A percentile compares a stretch with the other conserved stretches of the same genome.
These are phyloP conservation scores for Agrotis ipsilon DNA, from an alignment of 2,888 invertebrate genomes.

Conservation along the genomic window DNA sequence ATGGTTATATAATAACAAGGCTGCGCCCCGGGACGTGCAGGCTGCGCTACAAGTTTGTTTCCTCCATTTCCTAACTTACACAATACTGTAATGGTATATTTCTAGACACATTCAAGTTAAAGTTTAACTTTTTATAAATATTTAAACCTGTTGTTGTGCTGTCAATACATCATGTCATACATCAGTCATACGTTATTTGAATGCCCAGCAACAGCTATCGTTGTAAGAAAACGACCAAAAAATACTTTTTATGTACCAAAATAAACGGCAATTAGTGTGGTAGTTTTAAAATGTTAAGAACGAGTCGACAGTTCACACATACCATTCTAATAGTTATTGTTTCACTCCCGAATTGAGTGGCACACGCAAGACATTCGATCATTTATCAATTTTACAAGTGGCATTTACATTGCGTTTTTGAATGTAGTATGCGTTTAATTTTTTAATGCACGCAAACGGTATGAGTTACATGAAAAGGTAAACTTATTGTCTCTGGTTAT, in stretches of 20 bases:
- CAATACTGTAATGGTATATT: slow-evolving; percentile 21
- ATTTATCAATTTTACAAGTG: slow-evolving; percentile 48
- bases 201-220: slow-evolving; percentile 34
- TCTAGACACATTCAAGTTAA: slow-evolving; percentile 4
- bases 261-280: slow-evolving; percentile 55
- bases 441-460: slow-evolving; percentile 27
- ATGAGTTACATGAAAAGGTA: background rate
- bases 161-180: no score
- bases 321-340: slow-evolving; percentile 46
- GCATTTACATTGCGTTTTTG: slow-evolving; percentile 42
- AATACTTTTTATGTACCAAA: slow-evolving; percentile 37
- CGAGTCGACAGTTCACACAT: slow-evolving; percentile 59
- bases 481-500: background rate
- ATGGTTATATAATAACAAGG: slow-evolving; percentile 54
- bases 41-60: slow-evolving; percentile 27
- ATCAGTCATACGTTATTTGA: slow-evolving; percentile 12
- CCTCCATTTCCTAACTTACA: slow-evolving; percentile 12
- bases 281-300: slow-evolving; percentile 34
- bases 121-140: slow-evolving; percentile 7
- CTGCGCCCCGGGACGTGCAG: slow-evolving; percentile 37
- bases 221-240: slow-evolving; percentile 30
- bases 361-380: slow-evolving; percentile 50
- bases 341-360: slow-evolving; percentile 42
- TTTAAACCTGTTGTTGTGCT: slow-evolving; percentile 12
- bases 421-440: slow-evolving; percentile 8